Conservation (phyloP, 2,888 invertebrate species). For the Drosophila putrida region DNA sequence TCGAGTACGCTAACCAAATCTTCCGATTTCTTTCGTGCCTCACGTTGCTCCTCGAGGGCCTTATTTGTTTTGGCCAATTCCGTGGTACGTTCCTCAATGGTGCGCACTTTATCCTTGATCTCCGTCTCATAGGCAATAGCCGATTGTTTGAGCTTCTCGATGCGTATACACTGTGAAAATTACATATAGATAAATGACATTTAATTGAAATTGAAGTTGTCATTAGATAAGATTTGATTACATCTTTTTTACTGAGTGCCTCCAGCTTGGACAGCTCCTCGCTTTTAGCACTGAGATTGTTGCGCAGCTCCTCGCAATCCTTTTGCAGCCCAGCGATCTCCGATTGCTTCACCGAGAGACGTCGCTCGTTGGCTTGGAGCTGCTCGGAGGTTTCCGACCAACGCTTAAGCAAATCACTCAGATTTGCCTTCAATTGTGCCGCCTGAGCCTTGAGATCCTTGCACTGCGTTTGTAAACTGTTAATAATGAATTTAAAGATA, state of each 20-base stretch:
- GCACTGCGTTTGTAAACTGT: conserved; percentile 81
- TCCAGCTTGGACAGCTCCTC: conserved; percentile 79
- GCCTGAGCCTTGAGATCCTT: conserved; percentile 83
- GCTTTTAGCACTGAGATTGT: conserved; percentile 67
- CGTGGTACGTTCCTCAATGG: conserved; percentile 82
- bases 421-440: conserved; percentile 78
- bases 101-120: conserved; percentile 80
- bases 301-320: conserved; percentile 74
- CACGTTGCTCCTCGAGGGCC: conserved; percentile 82
- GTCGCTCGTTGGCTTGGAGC: conserved; percentile 79
- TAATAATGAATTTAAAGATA: too few relatives aligned
- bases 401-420: conserved; percentile 81
- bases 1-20: conserved; percentile 83
- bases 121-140: conserved; percentile 82
- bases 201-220: neutral
- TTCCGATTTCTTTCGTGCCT: conserved; percentile 83
- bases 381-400: conserved; percentile 79
- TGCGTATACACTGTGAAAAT: conserved; percentile 68
- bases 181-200: neutral
- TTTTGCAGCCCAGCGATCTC: conserved; percentile 80
- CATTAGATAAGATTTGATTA: conserved; percentile 32
- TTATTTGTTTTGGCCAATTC: conserved; percentile 82
- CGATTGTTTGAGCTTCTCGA: conserved; percentile 83
- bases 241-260: conserved; percentile 78
- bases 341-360: conserved; percentile 78